phyloP scores from a whole-genome alignment of 1,140 invertebrate species.

The Drosophila lacertosa region DNA sequence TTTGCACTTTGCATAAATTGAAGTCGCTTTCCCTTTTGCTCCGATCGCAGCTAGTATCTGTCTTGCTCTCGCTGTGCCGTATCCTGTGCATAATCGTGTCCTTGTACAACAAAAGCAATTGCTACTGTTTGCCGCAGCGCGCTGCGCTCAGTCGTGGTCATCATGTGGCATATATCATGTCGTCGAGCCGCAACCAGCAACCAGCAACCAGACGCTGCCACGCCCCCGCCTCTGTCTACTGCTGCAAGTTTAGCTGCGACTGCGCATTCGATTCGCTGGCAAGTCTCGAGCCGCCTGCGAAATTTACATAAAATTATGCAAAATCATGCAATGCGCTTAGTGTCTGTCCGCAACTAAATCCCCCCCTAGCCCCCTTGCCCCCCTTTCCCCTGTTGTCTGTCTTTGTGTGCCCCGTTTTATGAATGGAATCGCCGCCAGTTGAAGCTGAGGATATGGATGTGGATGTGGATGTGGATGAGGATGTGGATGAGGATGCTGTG shows the following conservation, averaged over 20 bases:
- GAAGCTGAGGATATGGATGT: conserved; percentile 8
- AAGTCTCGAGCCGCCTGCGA: conserved; percentile 52
- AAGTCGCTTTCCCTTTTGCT: neutral
- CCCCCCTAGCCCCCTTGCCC: neutral
- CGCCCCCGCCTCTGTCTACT: conserved; percentile 59
- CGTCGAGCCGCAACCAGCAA: conserved; percentile 45
- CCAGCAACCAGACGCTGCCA: conserved; percentile 58
- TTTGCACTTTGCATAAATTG: conserved; percentile 81
- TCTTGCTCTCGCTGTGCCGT: neutral
- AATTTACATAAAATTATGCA: conserved; percentile 84
- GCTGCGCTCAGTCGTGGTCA: conserved; percentile 56
- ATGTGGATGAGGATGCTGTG: conserved; percentile 29
- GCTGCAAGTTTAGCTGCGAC: conserved; percentile 25
- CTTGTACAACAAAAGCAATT: conserved; percentile 83
- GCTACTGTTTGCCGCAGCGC: conserved; percentile 81
- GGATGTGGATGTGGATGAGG: conserved; percentile 9
- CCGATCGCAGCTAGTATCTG: too few relatives aligned
- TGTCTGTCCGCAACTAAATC: conserved; percentile 58
- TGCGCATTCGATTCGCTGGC: conserved; percentile 35
- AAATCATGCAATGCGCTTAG: conserved; percentile 83
- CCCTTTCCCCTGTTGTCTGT: conserved; percentile 15
- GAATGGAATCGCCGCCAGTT: conserved; percentile 64
- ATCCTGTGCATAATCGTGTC: conserved; percentile 69
- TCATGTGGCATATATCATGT: conserved; percentile 82
- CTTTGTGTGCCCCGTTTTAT: conserved; percentile 62